These are phyloP conservation scores for Pogonognathellus flavescens DNA, from an alignment of 1,140 invertebrate genomes.

Conservation along the genomic window DNA sequence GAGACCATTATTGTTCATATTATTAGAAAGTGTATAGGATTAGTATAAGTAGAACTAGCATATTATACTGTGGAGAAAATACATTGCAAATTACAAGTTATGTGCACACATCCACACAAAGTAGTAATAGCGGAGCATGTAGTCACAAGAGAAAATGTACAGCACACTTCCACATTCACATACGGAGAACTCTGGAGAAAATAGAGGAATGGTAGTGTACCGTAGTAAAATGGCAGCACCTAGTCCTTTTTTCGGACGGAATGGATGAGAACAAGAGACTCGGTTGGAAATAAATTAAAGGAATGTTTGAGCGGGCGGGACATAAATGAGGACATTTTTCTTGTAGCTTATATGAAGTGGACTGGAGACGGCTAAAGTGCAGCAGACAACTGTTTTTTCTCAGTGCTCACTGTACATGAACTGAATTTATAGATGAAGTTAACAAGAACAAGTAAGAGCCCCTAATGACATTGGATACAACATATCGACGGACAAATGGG, in stretches of 20 bases:
- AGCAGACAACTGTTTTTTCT: constrained; percentile 51
- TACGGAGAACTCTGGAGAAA: too few species aligned
- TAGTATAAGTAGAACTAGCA: too few species aligned
- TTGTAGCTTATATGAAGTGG: constrained; percentile 58
- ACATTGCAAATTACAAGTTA: background rate
- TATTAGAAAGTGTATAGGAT: too few species aligned
- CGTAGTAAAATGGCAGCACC: too few species aligned
- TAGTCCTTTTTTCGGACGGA: background rate
- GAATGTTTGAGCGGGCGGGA: constrained; percentile 59
- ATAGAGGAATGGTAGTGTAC: too few species aligned
- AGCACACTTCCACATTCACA: too few species aligned
- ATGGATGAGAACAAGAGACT: constrained; percentile 48
- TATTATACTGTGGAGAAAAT: background rate
- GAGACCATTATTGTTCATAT: too few species aligned
- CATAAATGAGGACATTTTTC: constrained; percentile 61
- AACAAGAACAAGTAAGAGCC: constrained; percentile 50
- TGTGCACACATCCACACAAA: too few species aligned
- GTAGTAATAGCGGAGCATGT: too few species aligned
- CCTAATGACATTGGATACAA: constrained; percentile 53
- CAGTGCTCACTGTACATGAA: constrained; percentile 36
- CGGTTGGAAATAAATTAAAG: constrained; percentile 60
- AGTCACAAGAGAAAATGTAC: too few species aligned
- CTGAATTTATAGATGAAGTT: constrained; percentile 55
- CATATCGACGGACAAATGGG: constrained; percentile 52
- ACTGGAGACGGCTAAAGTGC: constrained; percentile 51